These are phyloP conservation scores for Enteromius treurensis DNA, from an alignment of 2,797 vertebrate genomes.

Conservation along the genomic window DNA sequence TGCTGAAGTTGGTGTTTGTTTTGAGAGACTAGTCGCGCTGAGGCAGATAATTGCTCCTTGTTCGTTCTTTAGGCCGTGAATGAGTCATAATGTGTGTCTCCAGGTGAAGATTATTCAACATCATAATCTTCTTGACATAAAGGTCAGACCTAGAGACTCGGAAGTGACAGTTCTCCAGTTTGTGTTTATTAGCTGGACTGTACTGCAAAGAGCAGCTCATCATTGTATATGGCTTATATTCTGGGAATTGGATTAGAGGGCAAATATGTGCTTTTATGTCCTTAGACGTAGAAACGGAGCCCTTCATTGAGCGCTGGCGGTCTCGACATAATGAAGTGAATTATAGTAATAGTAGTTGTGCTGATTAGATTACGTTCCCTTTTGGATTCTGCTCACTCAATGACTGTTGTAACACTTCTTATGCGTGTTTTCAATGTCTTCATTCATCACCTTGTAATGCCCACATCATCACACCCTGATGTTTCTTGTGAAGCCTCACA, in stretches of 20 bases:
- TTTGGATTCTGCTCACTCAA: conserved; percentile 1
- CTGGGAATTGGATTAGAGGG: background rate
- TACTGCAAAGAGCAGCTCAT: background rate
- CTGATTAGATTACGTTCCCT: conserved; percentile 5
- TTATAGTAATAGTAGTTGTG: conserved; percentile 10
- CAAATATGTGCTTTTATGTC: background rate
- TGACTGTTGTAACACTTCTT: conserved; percentile 9
- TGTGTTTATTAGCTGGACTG: background rate
- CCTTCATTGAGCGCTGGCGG: background rate
- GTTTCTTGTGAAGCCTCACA: conserved; percentile 10
- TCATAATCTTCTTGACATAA: background rate
- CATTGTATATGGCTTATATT: background rate
- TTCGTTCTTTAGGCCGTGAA: conserved; percentile 14
- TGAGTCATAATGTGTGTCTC: conserved; percentile 28
- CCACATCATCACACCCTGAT: conserved; percentile 17
- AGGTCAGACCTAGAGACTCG: conserved; percentile 5
- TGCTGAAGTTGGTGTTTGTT: conserved; percentile 42
- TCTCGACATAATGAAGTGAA: background rate
- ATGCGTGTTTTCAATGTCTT: background rate
- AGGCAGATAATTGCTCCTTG: conserved; percentile 26
- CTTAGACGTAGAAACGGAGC: background rate
- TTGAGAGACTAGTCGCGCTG: conserved; percentile 23
- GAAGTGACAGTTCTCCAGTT: background rate
- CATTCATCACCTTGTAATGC: conserved; percentile 12
- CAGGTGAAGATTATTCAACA: conserved; percentile 30